Base-by-base conservation (phyloP, 1,140 invertebrate genomes). In the Caerostris darwini region DNA sequence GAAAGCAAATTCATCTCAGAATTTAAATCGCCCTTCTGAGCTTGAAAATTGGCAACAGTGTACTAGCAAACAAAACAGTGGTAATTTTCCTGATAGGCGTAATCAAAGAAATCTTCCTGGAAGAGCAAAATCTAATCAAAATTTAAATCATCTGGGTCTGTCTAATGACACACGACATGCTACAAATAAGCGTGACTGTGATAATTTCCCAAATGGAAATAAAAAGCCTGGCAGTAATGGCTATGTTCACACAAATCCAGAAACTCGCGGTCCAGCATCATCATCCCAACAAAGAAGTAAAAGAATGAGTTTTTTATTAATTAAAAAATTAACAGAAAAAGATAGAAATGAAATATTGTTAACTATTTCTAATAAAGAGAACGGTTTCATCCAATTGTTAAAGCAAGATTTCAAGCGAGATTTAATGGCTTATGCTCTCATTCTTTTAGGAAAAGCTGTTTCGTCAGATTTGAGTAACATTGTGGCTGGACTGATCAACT, bases 331-430 rank as follows among this genome's bases (percentile, higher is more conserved):
- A 57, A 5, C 50, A 7, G 69, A 77, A 3, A 91, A 91, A 53
- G 7, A 10, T 53, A 7, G 69, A 59, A 91, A n/a, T 61, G 89
- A 91, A 91, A 59, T 91, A 50, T 19, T 91, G 8, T 7, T 91
- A n/a, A 91, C 89, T 58, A 59, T 91, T 91, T 8, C 4, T 34
- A 54, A 91, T 54, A 81, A 50, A 8, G 56, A 81, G 50, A 91
- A 56, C 82, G 89, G 89, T 7, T 82, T 91, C n/a, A 53, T 6
- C 53, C 34, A 82, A 12, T n/a, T 77, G 14, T 57, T 91, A 14
- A 34, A 81, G 3, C 50, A 90, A 90, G 14, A 77, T 4, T 14
- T 91, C 7, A 50, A n/a, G 57, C 67, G 89, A n/a, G 69, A 91
- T 81, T 58, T 61, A 50, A 91, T 81, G 71, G 69, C 89, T 50